Evolutionary conservation across 2,797 vertebrate genomes (phyloP), one percentile per base, ranked within the genome.

Genomic region (Myotis pilosus): DNA sequence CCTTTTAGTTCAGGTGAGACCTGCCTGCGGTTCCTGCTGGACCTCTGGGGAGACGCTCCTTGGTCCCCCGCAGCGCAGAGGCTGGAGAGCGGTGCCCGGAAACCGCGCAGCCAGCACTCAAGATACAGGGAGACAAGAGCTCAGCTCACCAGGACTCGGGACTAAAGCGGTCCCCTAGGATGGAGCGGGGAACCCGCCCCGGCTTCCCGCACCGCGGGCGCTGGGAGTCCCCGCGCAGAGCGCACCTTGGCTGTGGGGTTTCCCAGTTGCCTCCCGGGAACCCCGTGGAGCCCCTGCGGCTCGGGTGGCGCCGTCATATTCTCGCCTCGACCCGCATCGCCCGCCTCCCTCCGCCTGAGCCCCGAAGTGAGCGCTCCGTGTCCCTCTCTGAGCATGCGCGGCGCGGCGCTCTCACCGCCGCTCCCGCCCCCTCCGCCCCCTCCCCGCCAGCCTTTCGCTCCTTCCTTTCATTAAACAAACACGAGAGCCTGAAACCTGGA

Each of bases 351-450:
- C 69, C 7, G 80, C 78, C 89, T 0, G 38, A 53, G 79, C 90
- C 49, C 62, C 13, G 0, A 12, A 66, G 92, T 44, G 55, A 92
- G 86, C 87, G 78, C 95, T 41, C 86, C 7, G 80, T 3, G 72
- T 81, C 60, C 91, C 78, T 72, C 91, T 97, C 96, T 96, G 97
- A 96, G 95, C 98, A 97, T 97, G 97, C 96, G 97, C 97, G 62
- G 10, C 3, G 60, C 28, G 44, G 55, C 36, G 57, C 84, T 91
- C 87, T 91, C 79, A 38, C 60, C 53, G 9, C 60, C 87, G 51
- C 83, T 2, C 86, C 49, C 3, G 3, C 60, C 33, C 66, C 23
- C 49, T 0, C 12, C 5, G 36, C 89, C 69, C 89, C 41, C 57
- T 85, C 76, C 89, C 76, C 4, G 6, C 47, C 89, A 69, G 96